These are phyloP conservation scores for Philereme vetulata DNA, from an alignment of 2,888 invertebrate species.

Conservation along the genomic window DNA sequence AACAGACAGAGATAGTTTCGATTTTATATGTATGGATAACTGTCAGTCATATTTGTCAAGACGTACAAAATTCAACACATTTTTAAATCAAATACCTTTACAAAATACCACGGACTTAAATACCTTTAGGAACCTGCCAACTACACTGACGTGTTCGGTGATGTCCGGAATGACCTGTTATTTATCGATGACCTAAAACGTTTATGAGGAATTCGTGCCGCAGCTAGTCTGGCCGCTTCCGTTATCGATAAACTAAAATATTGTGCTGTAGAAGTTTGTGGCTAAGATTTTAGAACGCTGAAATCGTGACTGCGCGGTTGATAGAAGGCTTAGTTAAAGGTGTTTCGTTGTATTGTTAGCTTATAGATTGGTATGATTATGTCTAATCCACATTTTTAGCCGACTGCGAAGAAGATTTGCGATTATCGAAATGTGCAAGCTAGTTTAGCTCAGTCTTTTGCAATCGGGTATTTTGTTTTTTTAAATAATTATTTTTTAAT, in stretches of 20 bases:
- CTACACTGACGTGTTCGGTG: slow-evolving; percentile 8
- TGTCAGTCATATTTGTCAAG: no score
- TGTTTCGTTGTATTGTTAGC: neutral
- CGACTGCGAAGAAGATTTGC: no score
- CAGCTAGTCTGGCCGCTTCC: slow-evolving; percentile 74
- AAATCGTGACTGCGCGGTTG: slow-evolving; percentile 33
- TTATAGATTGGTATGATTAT: no score
- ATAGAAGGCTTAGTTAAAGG: slow-evolving; percentile 7
- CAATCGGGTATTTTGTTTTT: no score
- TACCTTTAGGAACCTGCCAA: slow-evolving; percentile 4
- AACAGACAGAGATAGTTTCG: no score
- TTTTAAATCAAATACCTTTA: no score
- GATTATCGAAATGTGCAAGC: no score
- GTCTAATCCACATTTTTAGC: no score
- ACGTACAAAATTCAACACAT: no score
- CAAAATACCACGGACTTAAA: neutral
- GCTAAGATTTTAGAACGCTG: slow-evolving; percentile 37
- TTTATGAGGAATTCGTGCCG: slow-evolving; percentile 76
- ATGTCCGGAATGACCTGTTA: slow-evolving; percentile 33
- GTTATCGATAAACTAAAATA: slow-evolving; percentile 74
- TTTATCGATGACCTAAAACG: slow-evolving; percentile 71
- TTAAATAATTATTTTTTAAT: no score
- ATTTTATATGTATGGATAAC: no score
- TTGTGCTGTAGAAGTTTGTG: slow-evolving; percentile 47
- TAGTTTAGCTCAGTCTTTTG: no score